A percentile compares a stretch with the other conserved stretches of the same genome.
Conservation (phyloP, 2,113 vertebrate species). For the Cebidichthys violaceus region DNA sequence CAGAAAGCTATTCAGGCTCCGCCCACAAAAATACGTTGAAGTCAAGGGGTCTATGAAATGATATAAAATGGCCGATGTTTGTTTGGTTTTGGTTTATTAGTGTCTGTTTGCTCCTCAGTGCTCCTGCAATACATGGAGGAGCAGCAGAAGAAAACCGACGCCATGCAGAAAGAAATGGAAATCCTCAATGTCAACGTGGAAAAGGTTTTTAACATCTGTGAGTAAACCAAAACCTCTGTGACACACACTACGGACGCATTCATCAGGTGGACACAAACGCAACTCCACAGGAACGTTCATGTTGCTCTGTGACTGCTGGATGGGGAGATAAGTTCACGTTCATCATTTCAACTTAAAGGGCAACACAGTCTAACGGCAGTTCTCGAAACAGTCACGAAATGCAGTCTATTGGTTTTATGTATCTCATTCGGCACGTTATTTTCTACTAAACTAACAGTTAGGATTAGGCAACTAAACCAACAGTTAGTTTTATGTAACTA, state of each 20-base stretch:
- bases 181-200: conserved; percentile 16
- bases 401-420: no score
- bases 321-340: not conserved
- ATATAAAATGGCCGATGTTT: not conserved
- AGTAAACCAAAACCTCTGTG: conserved; percentile 39
- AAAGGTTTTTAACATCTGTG: conserved; percentile 30
- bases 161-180: conserved; percentile 33
- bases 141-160: conserved; percentile 12
- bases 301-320: not conserved
- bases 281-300: not conserved
- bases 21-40: no score
- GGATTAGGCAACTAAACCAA: no score
- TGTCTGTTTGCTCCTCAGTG: conserved; percentile 46
- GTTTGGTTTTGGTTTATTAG: not conserved
- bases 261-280: not conserved
- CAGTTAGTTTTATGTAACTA: no score
- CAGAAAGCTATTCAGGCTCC: no score
- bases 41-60: not conserved
- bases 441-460: no score
- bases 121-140: conserved; percentile 26
- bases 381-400: no score
- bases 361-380: no score
- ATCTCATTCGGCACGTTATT: no score
- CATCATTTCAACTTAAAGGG: not conserved
- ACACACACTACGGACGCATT: not conserved